A percentile compares a stretch with the other conserved stretches of the same genome.
phyloP scores from a whole-genome alignment of 37 sponge, comb jelly and placozoan genomes.

The Mnemiopsis leidyi region DNA sequence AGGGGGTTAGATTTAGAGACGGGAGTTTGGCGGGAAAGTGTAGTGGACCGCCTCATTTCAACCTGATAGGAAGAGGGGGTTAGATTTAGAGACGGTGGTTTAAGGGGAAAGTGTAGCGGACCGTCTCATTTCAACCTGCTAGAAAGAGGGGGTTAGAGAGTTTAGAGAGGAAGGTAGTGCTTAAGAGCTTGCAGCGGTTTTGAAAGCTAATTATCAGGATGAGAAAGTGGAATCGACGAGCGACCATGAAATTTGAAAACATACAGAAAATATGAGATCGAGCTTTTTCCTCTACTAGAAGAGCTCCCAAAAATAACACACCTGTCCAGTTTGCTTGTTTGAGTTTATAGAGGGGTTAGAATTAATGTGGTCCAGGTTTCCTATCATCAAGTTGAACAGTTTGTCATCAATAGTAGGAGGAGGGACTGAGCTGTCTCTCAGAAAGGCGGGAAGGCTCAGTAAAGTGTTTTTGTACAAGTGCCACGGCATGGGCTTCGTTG shows the following conservation, averaged over 20 bases:
- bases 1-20: too few species aligned
- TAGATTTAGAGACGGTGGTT: too few species aligned
- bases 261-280: not conserved
- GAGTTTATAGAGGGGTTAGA: constrained; percentile 41
- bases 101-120: too few species aligned
- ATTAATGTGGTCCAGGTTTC: constrained; percentile 48
- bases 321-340: not conserved
- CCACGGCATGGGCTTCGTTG: constrained; percentile 54
- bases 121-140: too few species aligned
- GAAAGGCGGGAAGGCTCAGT: constrained; percentile 38
- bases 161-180: too few species aligned
- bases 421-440: constrained; percentile 3
- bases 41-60: too few species aligned
- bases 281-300: not conserved
- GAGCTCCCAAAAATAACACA: not conserved
- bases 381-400: constrained; percentile 43
- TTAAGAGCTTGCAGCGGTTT: too few species aligned
- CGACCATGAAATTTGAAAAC: not conserved
- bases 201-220: too few species aligned
- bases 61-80: too few species aligned
- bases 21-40: too few species aligned
- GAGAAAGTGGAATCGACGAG: not conserved
- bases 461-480: constrained; percentile 34
- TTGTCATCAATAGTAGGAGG: constrained; percentile 61
- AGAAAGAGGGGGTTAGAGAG: too few species aligned